Evolutionary conservation across 2,888 invertebrate species (phyloP).

Genomic region (Hirtodrosophila trivittata): DNA sequence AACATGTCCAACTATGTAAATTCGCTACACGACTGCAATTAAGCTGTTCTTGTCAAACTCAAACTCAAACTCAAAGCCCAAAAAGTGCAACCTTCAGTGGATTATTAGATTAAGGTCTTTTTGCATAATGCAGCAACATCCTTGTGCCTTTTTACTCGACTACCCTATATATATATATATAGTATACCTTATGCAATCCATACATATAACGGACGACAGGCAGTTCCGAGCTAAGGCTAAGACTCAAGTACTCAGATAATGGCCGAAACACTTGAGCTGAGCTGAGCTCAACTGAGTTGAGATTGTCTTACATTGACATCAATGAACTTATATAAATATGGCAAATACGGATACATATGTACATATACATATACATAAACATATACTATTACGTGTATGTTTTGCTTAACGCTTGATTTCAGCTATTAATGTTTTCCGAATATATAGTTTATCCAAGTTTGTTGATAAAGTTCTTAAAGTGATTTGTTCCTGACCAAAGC

Average conservation of each 20-base stretch:
- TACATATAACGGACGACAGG: constrained; percentile 21
- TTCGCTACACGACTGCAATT: constrained; percentile 51
- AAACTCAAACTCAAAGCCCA: constrained; percentile 1
- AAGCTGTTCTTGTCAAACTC: constrained; percentile 65
- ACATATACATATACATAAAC: constrained; percentile 1
- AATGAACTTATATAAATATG: constrained; percentile 51
- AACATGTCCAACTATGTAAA: constrained; percentile 59
- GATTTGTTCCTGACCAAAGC: constrained; percentile 15
- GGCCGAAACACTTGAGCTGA: constrained; percentile 29
- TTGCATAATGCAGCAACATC: constrained; percentile 63
- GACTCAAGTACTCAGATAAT: constrained; percentile 9
- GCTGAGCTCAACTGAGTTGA: background rate
- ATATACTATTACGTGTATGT: background rate
- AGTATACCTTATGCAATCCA: constrained; percentile 9
- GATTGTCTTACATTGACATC: constrained; percentile 31
- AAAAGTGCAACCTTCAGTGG: constrained; percentile 58
- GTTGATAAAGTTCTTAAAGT: constrained; percentile 38
- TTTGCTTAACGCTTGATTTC: constrained; percentile 42
- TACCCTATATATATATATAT: constrained; percentile 1
- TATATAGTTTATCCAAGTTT: constrained; percentile 10
- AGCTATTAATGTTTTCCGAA: constrained; percentile 14
- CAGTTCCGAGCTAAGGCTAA: constrained; percentile 41
- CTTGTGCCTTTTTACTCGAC: constrained; percentile 45
- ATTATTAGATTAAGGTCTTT: constrained; percentile 75
- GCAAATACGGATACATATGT: constrained; percentile 19